Percentiles rank a stretch among this genome's conserved stretches.
Conservation (phyloP, 2,113 vertebrate genomes). For the Corythornis cristatus region DNA sequence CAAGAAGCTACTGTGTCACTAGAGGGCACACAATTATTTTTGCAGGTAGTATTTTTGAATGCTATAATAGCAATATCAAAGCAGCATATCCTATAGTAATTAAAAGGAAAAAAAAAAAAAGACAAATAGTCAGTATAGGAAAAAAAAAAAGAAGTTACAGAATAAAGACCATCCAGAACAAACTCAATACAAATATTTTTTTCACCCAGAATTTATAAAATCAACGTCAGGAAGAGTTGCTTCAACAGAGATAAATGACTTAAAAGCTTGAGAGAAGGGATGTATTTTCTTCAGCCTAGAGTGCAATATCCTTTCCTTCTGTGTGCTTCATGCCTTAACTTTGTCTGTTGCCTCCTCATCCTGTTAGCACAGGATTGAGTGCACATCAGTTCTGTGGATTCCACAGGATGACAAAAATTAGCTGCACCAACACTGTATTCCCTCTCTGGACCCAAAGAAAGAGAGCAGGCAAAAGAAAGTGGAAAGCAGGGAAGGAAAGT, state of each 20-base stretch:
- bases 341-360: background rate
- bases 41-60: background rate
- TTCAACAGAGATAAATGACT: background rate
- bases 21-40: background rate
- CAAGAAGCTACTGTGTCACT: background rate
- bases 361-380: background rate
- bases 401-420: background rate
- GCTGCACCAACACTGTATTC: background rate
- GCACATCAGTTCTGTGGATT: background rate
- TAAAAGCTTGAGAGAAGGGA: background rate
- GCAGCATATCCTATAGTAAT: background rate
- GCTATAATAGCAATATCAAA: background rate
- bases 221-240: background rate
- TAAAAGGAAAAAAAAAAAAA: background rate
- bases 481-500: background rate
- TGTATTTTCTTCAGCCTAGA: background rate
- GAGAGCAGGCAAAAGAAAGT: background rate
- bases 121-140: background rate
- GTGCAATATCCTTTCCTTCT: constrained; percentile 12
- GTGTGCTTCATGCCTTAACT: background rate
- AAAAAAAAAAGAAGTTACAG: background rate
- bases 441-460: background rate
- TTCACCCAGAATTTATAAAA: background rate
- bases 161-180: background rate
- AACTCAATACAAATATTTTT: background rate